Conservation (phyloP, 2,888 invertebrate genomes). For the Drosophila infuscata region DNA sequence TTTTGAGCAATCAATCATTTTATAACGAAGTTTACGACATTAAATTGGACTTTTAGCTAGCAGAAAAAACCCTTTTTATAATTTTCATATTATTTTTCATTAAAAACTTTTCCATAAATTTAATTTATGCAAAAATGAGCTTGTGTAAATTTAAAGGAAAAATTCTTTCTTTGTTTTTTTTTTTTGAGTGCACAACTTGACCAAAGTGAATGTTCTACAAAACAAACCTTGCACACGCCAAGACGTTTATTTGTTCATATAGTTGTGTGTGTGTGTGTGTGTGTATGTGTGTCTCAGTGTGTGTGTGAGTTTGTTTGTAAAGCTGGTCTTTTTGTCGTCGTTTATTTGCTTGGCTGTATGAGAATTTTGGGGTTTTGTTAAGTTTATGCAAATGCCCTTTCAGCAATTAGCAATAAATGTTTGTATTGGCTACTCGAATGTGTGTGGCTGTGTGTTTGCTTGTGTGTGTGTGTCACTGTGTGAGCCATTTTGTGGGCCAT, state of each 20-base stretch:
- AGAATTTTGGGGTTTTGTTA: constrained; percentile 71
- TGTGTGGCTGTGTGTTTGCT: constrained; percentile 17
- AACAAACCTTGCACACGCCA: constrained; percentile 39
- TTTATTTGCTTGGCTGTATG: constrained; percentile 61
- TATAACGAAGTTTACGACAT: not conserved
- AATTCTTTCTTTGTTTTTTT: not conserved
- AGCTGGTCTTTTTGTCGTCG: constrained; percentile 64
- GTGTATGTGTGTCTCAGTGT: constrained; percentile 16
- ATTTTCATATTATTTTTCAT: not conserved
- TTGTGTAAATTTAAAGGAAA: not conserved
- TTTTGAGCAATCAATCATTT: constrained; percentile 3
- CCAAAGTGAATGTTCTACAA: constrained; percentile 13
- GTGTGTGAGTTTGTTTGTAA: constrained; percentile 19
- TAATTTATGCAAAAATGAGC: not conserved
- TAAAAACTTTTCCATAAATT: not conserved
- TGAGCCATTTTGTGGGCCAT: constrained; percentile 72
- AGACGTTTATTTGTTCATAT: constrained; percentile 28
- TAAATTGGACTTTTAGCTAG: not conserved
- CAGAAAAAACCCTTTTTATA: not conserved
- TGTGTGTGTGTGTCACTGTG: constrained; percentile 30
- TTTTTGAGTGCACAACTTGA: constrained; percentile 23
- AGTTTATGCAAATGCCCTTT: constrained; percentile 78
- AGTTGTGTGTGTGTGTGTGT: constrained; percentile 12
- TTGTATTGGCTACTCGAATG: constrained; percentile 53
- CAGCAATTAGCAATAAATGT: constrained; percentile 77